Evolutionary conservation across 2,113 vertebrate species (phyloP).

Genomic region (Toxotes jaculatrix): DNA sequence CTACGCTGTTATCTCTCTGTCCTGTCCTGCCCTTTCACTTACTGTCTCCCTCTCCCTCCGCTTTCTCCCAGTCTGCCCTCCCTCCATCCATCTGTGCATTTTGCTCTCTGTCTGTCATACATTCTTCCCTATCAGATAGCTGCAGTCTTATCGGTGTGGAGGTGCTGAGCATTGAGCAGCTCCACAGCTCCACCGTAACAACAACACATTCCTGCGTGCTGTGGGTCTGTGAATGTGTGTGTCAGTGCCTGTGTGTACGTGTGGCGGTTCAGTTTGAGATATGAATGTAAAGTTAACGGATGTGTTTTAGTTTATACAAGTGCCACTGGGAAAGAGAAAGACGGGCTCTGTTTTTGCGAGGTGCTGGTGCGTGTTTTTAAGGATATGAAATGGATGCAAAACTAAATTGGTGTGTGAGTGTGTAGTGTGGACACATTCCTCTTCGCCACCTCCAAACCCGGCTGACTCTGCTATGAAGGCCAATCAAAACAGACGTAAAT

Average conservation of each 20-base stretch:
- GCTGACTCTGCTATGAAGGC: constrained; percentile 52
- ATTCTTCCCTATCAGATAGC: constrained; percentile 66
- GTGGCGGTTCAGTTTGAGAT: constrained; percentile 31
- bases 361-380: constrained; percentile 39
- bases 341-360: constrained; percentile 27
- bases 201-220: constrained; percentile 73
- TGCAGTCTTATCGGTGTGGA: constrained; percentile 62
- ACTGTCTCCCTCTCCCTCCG: constrained; percentile 13
- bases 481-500: constrained; percentile 77
- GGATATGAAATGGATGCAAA: constrained; percentile 58
- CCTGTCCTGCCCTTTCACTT: background rate
- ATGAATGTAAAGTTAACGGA: constrained; percentile 37
- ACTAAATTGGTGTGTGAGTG: constrained; percentile 27
- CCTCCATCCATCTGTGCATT: constrained; percentile 55
- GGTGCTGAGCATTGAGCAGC: constrained; percentile 59
- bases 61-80: constrained; percentile 36
- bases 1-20: background rate
- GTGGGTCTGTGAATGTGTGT: constrained; percentile 24
- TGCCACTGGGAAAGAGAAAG: constrained; percentile 33
- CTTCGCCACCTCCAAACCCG: constrained; percentile 66
- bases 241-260: constrained; percentile 8
- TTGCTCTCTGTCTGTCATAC: constrained; percentile 40
- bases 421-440: constrained; percentile 65
- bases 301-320: constrained; percentile 14
- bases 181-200: constrained; percentile 56